Conservation (phyloP, 1,140 invertebrate genomes). For the Drosophila sp. region DNA sequence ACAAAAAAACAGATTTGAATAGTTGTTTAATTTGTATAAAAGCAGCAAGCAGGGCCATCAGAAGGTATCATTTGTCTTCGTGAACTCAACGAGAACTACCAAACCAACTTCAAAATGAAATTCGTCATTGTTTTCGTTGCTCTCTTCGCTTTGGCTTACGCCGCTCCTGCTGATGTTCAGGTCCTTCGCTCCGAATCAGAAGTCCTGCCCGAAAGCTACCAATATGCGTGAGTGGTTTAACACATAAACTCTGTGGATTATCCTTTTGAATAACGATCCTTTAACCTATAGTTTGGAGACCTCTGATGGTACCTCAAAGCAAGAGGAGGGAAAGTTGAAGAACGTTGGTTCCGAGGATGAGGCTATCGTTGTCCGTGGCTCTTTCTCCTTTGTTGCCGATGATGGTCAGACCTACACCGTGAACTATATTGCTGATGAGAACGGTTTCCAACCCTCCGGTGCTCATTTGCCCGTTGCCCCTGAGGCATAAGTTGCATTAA, state of each 20-base stretch:
- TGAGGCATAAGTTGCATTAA: conserved; percentile 19
- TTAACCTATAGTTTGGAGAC: conserved; percentile 84
- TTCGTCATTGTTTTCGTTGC: conserved; percentile 56
- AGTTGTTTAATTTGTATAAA: conserved; percentile 1
- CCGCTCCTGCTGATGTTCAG: neutral
- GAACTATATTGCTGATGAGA: conserved; percentile 71
- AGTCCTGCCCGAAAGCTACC: conserved; percentile 83
- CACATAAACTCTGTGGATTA: neutral
- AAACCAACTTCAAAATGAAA: conserved; percentile 58
- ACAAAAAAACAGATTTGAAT: neutral
- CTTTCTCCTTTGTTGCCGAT: conserved; percentile 17
- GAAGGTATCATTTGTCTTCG: neutral
- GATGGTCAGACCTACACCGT: conserved; percentile 39
- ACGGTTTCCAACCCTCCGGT: conserved; percentile 88
- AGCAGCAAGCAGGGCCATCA: neutral
- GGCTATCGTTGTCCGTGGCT: conserved; percentile 33
- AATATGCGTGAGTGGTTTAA: conserved; percentile 79
- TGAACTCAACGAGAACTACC: neutral
- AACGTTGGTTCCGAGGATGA: conserved; percentile 29
- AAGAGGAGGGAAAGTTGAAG: conserved; percentile 36
- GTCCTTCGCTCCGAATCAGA: conserved; percentile 73
- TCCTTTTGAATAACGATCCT: neutral
- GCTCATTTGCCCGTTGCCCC: conserved; percentile 84
- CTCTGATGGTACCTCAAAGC: conserved; percentile 86
- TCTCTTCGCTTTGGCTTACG: conserved; percentile 41